Base-by-base conservation (phyloP, 2,888 invertebrate genomes). In the Pelosia muscerda region DNA sequence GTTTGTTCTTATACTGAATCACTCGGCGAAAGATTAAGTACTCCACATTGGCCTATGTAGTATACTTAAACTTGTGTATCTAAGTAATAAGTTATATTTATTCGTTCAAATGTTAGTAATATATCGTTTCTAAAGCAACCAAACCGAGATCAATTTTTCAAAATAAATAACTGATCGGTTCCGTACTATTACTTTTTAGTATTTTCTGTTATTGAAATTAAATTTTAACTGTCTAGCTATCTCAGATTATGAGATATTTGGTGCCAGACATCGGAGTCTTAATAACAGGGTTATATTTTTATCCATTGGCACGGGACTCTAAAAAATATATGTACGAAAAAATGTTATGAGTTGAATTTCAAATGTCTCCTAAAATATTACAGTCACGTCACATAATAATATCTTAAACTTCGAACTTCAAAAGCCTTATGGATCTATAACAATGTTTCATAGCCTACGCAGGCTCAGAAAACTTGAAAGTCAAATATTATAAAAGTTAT, bases 401-500 rank as follows among this genome's bases (percentile, higher is more conserved):
- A 63, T 49, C 31, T 31, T 23, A 19, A 23, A 54, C 22, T n/a
- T 28, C 13, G 6, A 54, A 63, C 53, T 62, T 31, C 22, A 28
- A 56, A 55, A 31, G 38, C 28, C 23, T 56, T 56, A 38, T 11
- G 38, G 22, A 38, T 38, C 38, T 42, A 38, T 65, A 59, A 53
- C 15, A 31, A 22, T 19, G 31, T 53, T 53, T 53, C 22, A 25
- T 25, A 59, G 58, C 10, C 31, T n/a, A 34, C 49, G 10, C 31
- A 60, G 54, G 9, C 22, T 49, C n/a, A 58, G 49, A 57, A 55
- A 57, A 62, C 60, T 53, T 34, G 19, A 42, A 65, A 65, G 23
- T 59, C 8, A 53, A 59, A 59, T 59, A 59, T 65, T 49, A 65
- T 58, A 59, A 59, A 49, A 54, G 34, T 57, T n/a, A 25, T 19